Percentiles rank a stretch among this genome's conserved stretches.
These are phyloP conservation scores for Manacus vitellinus DNA, from an alignment of 2,113 vertebrate genomes.

Conservation along the genomic window DNA sequence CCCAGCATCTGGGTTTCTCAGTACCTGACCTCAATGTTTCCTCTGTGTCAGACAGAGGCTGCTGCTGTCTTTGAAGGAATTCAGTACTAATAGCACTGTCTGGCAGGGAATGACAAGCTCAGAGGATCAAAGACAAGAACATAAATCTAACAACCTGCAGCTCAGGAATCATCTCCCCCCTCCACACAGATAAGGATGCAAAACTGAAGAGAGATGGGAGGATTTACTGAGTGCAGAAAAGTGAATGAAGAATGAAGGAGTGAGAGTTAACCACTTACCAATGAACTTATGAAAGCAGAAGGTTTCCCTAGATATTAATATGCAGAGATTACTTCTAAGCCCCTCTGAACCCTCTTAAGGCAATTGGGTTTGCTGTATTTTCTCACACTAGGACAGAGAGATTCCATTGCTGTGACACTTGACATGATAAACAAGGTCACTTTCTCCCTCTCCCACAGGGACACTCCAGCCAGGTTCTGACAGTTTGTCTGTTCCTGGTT, in stretches of 20 bases:
- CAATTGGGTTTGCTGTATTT: not conserved
- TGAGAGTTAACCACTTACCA: not conserved
- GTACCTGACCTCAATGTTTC: not conserved
- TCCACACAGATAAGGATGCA: not conserved
- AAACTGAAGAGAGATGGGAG: not conserved
- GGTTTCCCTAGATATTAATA: not conserved
- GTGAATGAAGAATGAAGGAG: not conserved
- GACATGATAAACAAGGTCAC: not conserved
- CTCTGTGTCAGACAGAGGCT: not conserved
- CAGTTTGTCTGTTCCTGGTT: not conserved
- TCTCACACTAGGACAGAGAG: not conserved
- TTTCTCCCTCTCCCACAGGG: not conserved
- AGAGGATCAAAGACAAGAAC: not conserved
- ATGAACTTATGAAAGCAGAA: not conserved
- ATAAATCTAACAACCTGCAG: slow-evolving; percentile 12
- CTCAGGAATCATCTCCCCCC: not conserved
- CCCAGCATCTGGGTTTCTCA: not conserved
- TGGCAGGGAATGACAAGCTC: slow-evolving; percentile 9
- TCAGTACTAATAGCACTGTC: not conserved
- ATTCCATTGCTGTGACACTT: not conserved
- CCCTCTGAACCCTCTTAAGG: not conserved
- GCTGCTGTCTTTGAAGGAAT: not conserved
- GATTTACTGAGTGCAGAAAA: not conserved
- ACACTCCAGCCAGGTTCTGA: not conserved
- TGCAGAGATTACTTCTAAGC: not conserved